Conservation (phyloP, 2,888 invertebrate species). For the Rotaria macrura region DNA sequence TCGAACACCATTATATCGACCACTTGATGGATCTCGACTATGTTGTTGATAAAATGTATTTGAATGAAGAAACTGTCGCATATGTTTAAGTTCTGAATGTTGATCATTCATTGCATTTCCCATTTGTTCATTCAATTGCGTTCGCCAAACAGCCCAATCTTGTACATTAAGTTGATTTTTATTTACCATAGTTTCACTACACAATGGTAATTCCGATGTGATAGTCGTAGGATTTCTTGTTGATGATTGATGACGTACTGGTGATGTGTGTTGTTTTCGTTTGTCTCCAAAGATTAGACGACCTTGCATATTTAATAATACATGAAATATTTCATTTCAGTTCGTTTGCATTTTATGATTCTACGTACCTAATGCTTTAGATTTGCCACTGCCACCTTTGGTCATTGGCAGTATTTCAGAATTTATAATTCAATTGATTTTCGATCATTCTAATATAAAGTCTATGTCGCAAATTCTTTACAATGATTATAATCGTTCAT, state of each 20-base stretch:
- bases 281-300: constrained; percentile 3
- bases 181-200: neutral
- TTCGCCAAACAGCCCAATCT: constrained; percentile 2
- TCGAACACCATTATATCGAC: neutral
- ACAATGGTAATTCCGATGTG: neutral
- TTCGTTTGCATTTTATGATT: neutral
- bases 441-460: constrained; percentile 1
- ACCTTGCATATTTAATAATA: neutral
- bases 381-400: neutral
- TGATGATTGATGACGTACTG: neutral
- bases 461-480: neutral
- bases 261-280: neutral
- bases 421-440: neutral
- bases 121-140: constrained; percentile 19
- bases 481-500: neutral
- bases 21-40: neutral
- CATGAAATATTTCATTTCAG: neutral
- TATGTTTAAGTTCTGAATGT: neutral
- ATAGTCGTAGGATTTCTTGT: neutral
- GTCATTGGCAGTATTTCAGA: neutral
- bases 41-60: constrained; percentile 16
- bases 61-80: constrained; percentile 9
- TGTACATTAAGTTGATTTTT: neutral
- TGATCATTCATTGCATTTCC: neutral
- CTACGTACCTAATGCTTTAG: neutral